These are phyloP conservation scores for Hippoglossus hippoglossus DNA, from an alignment of 2,797 vertebrate genomes.

Conservation along the genomic window DNA sequence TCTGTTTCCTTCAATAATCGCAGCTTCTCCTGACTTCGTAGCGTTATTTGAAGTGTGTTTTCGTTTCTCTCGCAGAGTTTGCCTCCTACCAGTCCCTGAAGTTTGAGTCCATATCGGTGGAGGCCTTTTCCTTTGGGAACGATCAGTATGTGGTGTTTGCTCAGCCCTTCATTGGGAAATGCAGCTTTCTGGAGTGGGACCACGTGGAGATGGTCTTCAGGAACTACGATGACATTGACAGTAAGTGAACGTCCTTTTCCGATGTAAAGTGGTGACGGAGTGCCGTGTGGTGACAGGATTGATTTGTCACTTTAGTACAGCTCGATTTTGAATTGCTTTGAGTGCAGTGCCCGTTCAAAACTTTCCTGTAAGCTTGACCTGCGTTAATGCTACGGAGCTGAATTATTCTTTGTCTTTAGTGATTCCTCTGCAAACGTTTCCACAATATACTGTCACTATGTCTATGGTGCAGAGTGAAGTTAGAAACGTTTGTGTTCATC, in stretches of 20 bases:
- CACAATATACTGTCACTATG: too few species aligned
- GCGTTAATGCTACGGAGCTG: too few species aligned
- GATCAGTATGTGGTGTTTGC: slow-evolving; percentile 96
- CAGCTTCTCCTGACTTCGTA: not conserved
- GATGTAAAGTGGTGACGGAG: too few species aligned
- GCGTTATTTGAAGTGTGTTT: not conserved
- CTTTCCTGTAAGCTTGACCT: too few species aligned
- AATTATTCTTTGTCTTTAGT: too few species aligned
- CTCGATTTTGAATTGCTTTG: too few species aligned
- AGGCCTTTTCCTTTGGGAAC: slow-evolving; percentile 91
- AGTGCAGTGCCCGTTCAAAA: too few species aligned
- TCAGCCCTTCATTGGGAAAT: slow-evolving; percentile 96
- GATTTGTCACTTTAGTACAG: too few species aligned
- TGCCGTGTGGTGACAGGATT: too few species aligned
- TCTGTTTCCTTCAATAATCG: not conserved
- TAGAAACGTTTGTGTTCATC: too few species aligned
- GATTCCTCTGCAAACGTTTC: too few species aligned
- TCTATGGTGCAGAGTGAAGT: too few species aligned
- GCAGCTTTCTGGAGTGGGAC: slow-evolving; percentile 98
- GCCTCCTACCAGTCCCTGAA: slow-evolving; percentile 93
- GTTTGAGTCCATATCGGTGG: slow-evolving; percentile 96
- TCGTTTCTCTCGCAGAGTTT: slow-evolving; percentile 88
- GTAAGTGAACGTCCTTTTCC: slow-evolving; percentile 77
- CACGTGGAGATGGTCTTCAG: slow-evolving; percentile 98
- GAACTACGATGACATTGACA: slow-evolving; percentile 96